Base-by-base conservation (phyloP, 2,888 invertebrate species). In the Nymphalis urticae region DNA sequence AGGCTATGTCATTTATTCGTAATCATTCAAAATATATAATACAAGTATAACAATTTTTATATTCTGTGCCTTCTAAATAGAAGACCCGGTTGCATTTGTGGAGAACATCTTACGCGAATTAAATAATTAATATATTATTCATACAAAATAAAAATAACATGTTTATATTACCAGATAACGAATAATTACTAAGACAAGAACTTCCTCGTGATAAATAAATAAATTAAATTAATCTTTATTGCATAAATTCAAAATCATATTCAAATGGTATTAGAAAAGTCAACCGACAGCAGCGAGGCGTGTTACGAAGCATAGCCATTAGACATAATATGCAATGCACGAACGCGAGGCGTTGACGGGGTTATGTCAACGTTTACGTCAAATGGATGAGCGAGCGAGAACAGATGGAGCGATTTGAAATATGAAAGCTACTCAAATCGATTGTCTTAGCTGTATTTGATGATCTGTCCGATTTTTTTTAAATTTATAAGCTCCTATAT, bases 161-260 rank as follows among this genome's bases (percentile, higher is more conserved):
- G 16, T 27, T 53, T 13, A 24, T 16, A 53, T 53, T 16, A 24
- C 16, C 7, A 3, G 24, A 24, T 53, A 53, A 53, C 53, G 53
- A 53, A 53, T 53, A 24, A 27, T 53, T 13, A 53, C 21, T 53
- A 13, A 3, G 42, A 24, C 1, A 16, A 27, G 21, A 53, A 53
- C 66, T 66, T 66, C 62, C 66, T 66, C 17, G 56, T 48, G 48
- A 66, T 62, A 48, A 66, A 54, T 62, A 66, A 66, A 54, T 62
- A 66, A 27, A 48, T 48, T 54, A 61, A 62, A 66, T 54, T 56
- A 62, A 66, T 19, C n/a, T 13, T 16, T 21, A 21, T 17, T 60
- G 48, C 54, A 62, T 62, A 66, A 54, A 54, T 47, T 21, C 47
- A 61, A 62, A 62, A 54, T 47, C 17, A 48, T 62, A 17, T 32